Evolutionary conservation across 2,888 invertebrate genomes (phyloP).

Genomic region (Shargacucullia verbasci): DNA sequence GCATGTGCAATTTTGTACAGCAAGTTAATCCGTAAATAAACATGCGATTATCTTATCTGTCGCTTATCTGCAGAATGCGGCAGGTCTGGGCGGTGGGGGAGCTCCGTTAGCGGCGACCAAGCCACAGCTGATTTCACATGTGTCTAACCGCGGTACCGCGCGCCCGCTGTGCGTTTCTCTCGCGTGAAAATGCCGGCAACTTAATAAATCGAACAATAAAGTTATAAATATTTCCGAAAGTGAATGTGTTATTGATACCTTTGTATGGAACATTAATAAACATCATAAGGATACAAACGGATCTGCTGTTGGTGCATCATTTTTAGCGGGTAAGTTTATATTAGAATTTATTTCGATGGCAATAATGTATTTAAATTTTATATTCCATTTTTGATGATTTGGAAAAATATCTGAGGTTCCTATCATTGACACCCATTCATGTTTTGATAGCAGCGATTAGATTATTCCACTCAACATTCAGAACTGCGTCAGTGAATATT

Average conservation of each 20-base stretch:
- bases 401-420: neutral
- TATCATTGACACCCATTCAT: slow-evolving; percentile 3
- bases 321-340: slow-evolving; percentile 66
- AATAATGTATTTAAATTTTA: neutral
- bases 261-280: slow-evolving; percentile 53
- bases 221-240: slow-evolving; percentile 61
- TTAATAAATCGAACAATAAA: slow-evolving; percentile 57
- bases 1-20: slow-evolving; percentile 44
- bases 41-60: slow-evolving; percentile 75
- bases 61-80: slow-evolving; percentile 70
- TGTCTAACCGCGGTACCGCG: slow-evolving; percentile 69
- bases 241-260: slow-evolving; percentile 68
- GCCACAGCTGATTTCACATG: slow-evolving; percentile 88
- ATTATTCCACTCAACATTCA: neutral
- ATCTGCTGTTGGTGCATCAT: slow-evolving; percentile 50
- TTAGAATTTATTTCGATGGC: slow-evolving; percentile 8
- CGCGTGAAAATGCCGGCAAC: slow-evolving; percentile 76
- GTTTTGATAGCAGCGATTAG: neutral
- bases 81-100: slow-evolving; percentile 58
- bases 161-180: slow-evolving; percentile 67
- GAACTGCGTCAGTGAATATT: neutral
- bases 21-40: slow-evolving; percentile 74
- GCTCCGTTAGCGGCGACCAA: slow-evolving; percentile 53
- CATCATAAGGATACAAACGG: slow-evolving; percentile 49
- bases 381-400: neutral